Conservation (phyloP, 1,140 invertebrate species). For the Cydia splendana region DNA sequence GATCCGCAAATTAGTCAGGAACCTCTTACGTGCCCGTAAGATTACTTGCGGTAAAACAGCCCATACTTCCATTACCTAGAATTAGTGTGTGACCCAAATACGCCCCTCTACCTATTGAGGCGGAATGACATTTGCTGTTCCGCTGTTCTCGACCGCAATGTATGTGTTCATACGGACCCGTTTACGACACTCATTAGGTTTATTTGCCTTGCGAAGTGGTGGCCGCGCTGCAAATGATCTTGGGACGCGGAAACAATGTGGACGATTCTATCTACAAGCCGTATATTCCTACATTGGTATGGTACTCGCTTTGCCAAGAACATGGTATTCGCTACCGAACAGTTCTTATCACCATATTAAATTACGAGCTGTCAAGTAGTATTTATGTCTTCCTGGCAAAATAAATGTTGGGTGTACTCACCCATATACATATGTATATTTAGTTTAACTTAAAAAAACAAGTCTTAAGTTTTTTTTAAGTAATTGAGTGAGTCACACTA, state of each 20-base stretch:
- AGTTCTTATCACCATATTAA: conserved; percentile 45
- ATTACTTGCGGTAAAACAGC: conserved; percentile 71
- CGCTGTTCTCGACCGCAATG: conserved; percentile 67
- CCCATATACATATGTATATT: no score
- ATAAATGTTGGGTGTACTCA: no score
- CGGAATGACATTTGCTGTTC: conserved; percentile 66
- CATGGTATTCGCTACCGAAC: conserved; percentile 40
- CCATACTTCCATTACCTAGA: conserved; percentile 63
- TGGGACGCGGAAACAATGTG: conserved; percentile 44
- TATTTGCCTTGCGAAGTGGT: conserved; percentile 49
- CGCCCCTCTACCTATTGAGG: conserved; percentile 56
- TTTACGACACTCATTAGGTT: conserved; percentile 46
- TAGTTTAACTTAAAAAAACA: no score
- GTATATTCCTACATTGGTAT: conserved; percentile 39
- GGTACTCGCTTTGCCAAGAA: conserved; percentile 34
- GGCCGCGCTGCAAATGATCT: conserved; percentile 41
- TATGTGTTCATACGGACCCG: conserved; percentile 44
- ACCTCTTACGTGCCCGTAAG: conserved; percentile 58
- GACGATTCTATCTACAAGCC: conserved; percentile 40
- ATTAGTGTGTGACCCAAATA: conserved; percentile 72
- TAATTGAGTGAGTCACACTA: conserved; percentile 1
- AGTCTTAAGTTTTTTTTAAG: not conserved
- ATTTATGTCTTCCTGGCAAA: conserved; percentile 36
- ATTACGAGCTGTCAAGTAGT: conserved; percentile 40
- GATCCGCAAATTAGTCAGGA: conserved; percentile 69